These are phyloP conservation scores for Caretta caretta DNA, from an alignment of 2,113 vertebrate species.

Conservation along the genomic window DNA sequence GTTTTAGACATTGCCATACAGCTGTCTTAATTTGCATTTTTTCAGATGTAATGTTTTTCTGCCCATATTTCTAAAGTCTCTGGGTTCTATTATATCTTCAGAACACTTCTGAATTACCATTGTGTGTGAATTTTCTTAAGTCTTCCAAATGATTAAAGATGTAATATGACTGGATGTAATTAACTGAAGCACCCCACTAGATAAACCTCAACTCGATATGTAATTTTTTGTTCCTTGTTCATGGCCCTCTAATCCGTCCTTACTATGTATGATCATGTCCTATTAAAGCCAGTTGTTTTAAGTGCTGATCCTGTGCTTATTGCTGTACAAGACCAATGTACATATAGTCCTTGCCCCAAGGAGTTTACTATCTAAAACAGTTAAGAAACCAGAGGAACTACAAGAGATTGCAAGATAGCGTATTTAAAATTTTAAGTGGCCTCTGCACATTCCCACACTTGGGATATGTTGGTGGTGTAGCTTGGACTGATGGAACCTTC, in stretches of 20 bases:
- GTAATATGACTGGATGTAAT: background rate
- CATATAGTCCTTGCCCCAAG: background rate
- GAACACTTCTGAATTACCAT: background rate
- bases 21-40: background rate
- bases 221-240: background rate
- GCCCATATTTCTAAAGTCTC: background rate
- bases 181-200: background rate
- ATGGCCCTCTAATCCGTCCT: background rate
- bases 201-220: background rate
- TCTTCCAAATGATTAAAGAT: background rate
- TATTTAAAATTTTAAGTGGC: background rate
- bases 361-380: background rate
- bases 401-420: background rate
- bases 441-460: background rate
- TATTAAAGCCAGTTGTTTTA: background rate
- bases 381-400: background rate
- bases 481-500: background rate
- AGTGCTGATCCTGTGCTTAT: background rate
- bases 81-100: background rate
- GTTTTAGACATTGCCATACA: background rate
- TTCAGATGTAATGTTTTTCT: background rate
- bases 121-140: background rate
- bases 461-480: background rate
- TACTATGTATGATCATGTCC: background rate
- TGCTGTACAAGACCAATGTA: background rate